Conservation (phyloP, 1,140 invertebrate species). For the Sitobion miscanthi region DNA sequence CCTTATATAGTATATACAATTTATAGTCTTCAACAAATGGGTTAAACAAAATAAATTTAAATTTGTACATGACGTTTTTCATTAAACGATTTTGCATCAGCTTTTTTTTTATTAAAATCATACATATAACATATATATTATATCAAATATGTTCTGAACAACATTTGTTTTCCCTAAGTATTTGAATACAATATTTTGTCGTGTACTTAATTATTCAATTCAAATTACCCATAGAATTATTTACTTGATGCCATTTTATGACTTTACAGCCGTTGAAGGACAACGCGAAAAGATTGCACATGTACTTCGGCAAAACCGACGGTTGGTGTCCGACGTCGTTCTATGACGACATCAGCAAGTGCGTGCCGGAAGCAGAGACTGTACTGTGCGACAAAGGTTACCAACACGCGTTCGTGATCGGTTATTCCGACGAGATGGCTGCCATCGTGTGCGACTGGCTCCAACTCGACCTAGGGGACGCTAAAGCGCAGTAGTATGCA, state of each 20-base stretch:
- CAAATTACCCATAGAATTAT: no score
- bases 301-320: constrained; percentile 79
- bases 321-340: constrained; percentile 76
- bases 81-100: no score
- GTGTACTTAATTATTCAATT: no score
- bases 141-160: no score
- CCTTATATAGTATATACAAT: no score
- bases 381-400: constrained; percentile 71
- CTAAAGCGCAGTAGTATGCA: neutral
- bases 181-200: no score
- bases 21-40: no score
- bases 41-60: no score
- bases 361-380: constrained; percentile 70
- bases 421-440: constrained; percentile 70
- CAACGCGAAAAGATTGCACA: constrained; percentile 69
- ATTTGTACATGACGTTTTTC: no score
- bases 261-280: constrained; percentile 61
- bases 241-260: neutral
- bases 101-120: no score
- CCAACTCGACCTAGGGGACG: constrained; percentile 35
- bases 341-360: constrained; percentile 69
- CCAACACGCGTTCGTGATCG: constrained; percentile 79
- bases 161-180: no score
- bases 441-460: constrained; percentile 68
- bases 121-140: no score